Evolutionary conservation across 2,113 vertebrate species (phyloP).

Genomic region (Trematomus loennbergii): DNA sequence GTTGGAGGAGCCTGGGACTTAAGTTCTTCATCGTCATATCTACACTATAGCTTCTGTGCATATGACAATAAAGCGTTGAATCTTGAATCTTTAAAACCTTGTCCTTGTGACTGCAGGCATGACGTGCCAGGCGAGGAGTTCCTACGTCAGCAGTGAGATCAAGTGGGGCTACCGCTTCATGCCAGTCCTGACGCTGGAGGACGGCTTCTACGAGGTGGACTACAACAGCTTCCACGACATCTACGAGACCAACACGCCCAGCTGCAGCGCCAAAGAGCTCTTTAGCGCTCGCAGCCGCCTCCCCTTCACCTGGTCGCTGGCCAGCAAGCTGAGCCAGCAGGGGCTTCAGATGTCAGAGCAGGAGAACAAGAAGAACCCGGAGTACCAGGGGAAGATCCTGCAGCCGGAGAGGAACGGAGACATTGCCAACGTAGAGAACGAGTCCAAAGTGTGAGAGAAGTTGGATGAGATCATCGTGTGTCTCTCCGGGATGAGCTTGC

Average conservation of each 20-base stretch:
- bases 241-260: constrained; percentile 95
- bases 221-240: constrained; percentile 99
- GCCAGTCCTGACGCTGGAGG: constrained; percentile 95
- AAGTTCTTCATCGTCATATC: too few species aligned
- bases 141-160: constrained; percentile 95
- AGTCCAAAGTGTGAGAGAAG: constrained; percentile 89
- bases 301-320: constrained; percentile 94
- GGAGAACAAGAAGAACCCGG: constrained; percentile 79
- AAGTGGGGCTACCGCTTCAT: constrained; percentile 98
- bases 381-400: constrained; percentile 81
- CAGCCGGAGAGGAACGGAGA: constrained; percentile 90
- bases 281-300: constrained; percentile 79
- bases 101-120: constrained; percentile 85
- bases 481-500: constrained; percentile 18
- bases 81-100: not conserved
- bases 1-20: too few species aligned
- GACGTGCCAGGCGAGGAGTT: constrained; percentile 98
- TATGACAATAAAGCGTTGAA: too few species aligned
- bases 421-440: constrained; percentile 92
- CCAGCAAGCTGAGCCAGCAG: constrained; percentile 94
- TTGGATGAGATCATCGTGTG: constrained; percentile 23
- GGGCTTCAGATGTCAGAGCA: constrained; percentile 88
- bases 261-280: constrained; percentile 92
- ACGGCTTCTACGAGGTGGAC: constrained; percentile 98
- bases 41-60: too few species aligned